A percentile compares a stretch with the other conserved stretches of the same genome.
These are phyloP conservation scores for Chionis minor DNA, from an alignment of 2,113 vertebrate species.

Conservation along the genomic window DNA sequence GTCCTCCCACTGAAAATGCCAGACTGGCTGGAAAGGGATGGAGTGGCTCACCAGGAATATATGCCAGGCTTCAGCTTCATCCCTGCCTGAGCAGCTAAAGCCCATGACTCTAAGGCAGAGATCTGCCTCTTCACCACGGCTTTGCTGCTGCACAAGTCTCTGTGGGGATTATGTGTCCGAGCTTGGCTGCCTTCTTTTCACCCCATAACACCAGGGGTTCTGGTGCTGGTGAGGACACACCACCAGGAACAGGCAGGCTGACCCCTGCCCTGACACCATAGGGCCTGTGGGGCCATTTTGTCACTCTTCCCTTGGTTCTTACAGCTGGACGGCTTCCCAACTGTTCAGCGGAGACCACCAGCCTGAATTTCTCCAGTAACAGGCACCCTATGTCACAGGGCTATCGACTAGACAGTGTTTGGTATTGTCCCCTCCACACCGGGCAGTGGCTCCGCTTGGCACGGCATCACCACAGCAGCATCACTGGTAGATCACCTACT, in stretches of 20 bases:
- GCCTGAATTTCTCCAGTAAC: neutral
- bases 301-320: neutral
- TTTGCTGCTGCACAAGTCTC: neutral
- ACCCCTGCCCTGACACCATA: neutral
- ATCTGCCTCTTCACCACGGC: neutral
- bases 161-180: neutral
- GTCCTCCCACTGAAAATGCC: neutral
- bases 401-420: rapidly evolving
- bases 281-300: rapidly evolving
- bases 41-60: neutral
- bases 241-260: neutral
- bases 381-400: neutral
- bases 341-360: neutral
- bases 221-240: neutral
- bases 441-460: neutral
- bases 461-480: neutral
- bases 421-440: neutral
- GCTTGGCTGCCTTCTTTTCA: neutral
- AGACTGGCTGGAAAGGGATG: neutral
- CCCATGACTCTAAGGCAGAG: neutral
- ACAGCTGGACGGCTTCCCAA: neutral
- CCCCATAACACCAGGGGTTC: neutral
- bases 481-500: neutral
- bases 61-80: neutral
- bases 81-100: neutral